Evolutionary conservation across 2,888 invertebrate genomes (phyloP).

Genomic region (Lysandra coridon): DNA sequence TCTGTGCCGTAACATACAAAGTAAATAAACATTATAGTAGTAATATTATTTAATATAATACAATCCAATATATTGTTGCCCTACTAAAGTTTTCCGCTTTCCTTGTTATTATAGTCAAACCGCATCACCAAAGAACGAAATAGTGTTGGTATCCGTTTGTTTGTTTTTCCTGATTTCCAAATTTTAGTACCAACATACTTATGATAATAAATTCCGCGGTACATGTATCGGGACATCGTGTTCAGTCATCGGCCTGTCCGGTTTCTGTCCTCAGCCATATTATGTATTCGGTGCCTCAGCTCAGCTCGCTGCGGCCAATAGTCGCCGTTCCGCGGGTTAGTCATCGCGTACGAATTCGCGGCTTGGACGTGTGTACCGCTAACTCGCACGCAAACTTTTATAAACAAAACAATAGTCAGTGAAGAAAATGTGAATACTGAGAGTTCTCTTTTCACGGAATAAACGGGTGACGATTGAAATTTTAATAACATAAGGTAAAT

Average conservation of each 20-base stretch:
- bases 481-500: not conserved
- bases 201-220: slow-evolving; percentile 16
- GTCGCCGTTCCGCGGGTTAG: slow-evolving; percentile 28
- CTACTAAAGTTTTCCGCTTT: not conserved
- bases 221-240: not conserved
- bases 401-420: slow-evolving; percentile 9
- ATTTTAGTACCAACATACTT: slow-evolving; percentile 1
- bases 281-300: no score
- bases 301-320: slow-evolving; percentile 1
- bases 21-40: not conserved
- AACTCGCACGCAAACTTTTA: not conserved
- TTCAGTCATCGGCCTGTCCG: slow-evolving; percentile 12
- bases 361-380: slow-evolving; percentile 19
- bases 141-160: not conserved
- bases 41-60: not conserved
- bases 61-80: not conserved
- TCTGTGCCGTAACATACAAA: no score
- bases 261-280: not conserved
- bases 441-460: not conserved
- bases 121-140: not conserved
- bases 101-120: not conserved
- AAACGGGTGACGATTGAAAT: not conserved
- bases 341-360: slow-evolving; percentile 31
- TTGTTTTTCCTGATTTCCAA: not conserved
- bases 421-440: slow-evolving; percentile 16